These are phyloP conservation scores for Grus americana DNA, from an alignment of 2,113 vertebrate species.

Conservation along the genomic window DNA sequence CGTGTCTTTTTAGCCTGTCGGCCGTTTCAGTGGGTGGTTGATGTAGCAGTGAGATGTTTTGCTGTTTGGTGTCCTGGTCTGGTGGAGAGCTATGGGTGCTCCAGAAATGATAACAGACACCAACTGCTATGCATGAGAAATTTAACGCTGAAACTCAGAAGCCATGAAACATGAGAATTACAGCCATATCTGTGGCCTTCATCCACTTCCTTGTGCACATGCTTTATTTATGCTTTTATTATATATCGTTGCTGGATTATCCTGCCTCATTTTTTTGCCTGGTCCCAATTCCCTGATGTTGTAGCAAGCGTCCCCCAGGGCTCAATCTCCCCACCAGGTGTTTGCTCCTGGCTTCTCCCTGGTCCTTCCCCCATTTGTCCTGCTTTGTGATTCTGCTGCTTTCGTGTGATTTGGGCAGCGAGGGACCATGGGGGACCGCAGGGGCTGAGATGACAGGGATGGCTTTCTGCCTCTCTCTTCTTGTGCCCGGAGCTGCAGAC, in stretches of 20 bases:
- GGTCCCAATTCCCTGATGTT: not conserved
- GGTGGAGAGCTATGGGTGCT: not conserved
- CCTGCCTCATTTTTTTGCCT: not conserved
- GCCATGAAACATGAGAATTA: not conserved
- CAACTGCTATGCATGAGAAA: not conserved
- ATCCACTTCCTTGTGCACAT: not conserved
- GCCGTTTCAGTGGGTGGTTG: not conserved
- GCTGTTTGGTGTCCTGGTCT: not conserved
- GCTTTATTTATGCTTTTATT: not conserved
- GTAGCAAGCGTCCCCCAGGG: accelerated
- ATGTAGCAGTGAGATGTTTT: not conserved
- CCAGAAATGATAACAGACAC: not conserved
- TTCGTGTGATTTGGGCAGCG: not conserved
- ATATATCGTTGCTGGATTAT: not conserved
- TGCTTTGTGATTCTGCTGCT: not conserved
- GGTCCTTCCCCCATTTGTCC: not conserved
- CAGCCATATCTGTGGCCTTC: not conserved
- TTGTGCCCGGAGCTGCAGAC: accelerated
- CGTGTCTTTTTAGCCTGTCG: not conserved
- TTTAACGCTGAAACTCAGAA: not conserved
- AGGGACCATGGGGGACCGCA: not conserved
- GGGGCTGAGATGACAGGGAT: not conserved
- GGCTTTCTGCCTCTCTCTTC: not conserved
- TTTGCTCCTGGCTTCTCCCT: not conserved
- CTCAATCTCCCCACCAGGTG: not conserved